These are phyloP conservation scores for Speoplatyrhinus poulsoni DNA, from an alignment of 2,113 vertebrate genomes.

Conservation along the genomic window DNA sequence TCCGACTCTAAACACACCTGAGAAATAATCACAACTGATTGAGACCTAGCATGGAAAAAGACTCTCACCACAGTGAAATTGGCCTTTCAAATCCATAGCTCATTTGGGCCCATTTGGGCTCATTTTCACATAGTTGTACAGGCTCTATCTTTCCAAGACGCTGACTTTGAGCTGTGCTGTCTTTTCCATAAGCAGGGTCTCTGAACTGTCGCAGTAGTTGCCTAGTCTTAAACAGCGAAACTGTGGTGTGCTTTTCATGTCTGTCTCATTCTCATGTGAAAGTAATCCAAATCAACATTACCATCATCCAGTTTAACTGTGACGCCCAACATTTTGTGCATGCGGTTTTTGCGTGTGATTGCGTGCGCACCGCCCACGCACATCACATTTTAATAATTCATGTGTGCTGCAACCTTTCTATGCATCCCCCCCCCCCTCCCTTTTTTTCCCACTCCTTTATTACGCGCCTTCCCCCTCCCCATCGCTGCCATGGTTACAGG, in stretches of 20 bases:
- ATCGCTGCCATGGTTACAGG: constrained; percentile 80
- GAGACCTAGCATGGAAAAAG: constrained; percentile 49
- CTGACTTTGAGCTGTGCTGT: not conserved
- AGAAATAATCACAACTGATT: constrained; percentile 14
- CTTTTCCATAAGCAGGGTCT: constrained; percentile 51
- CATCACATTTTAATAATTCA: constrained; percentile 23
- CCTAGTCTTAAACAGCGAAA: constrained; percentile 37
- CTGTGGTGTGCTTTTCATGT: constrained; percentile 33
- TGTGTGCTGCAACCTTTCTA: constrained; percentile 21
- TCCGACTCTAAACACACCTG: constrained; percentile 20
- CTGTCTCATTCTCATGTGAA: constrained; percentile 33
- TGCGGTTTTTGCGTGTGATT: not conserved
- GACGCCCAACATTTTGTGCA: not conserved
- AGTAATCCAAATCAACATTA: constrained; percentile 27
- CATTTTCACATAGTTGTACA: not conserved
- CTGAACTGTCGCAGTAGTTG: constrained; percentile 44
- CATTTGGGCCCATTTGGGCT: not conserved
- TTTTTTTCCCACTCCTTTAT: constrained; percentile 12
- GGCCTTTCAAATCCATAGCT: not conserved
- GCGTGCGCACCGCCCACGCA: constrained; percentile 3
- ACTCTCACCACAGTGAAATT: not conserved
- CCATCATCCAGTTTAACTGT: constrained; percentile 20
- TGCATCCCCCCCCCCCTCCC: constrained; percentile 37
- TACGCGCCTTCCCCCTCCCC: constrained; percentile 4
- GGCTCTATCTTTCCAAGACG: not conserved